phyloP scores from a whole-genome alignment of 2,113 vertebrate genomes.

The Gopherus evgoodei region DNA sequence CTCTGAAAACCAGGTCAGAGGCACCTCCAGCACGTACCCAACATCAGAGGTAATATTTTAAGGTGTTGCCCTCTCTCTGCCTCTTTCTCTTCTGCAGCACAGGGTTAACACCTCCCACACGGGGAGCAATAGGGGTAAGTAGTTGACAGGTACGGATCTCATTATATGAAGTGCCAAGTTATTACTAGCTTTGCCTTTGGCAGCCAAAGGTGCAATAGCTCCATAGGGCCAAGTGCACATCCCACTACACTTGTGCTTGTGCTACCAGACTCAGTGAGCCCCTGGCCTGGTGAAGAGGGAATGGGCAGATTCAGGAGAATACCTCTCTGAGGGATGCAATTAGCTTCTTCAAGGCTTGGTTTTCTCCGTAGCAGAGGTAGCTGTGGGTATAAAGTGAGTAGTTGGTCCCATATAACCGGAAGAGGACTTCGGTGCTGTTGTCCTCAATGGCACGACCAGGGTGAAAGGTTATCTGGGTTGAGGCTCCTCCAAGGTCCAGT shows the following conservation, averaged over 20 bases:
- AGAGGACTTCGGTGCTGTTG: slow-evolving; percentile 24
- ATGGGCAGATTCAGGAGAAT: neutral
- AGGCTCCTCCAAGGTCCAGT: slow-evolving; percentile 81
- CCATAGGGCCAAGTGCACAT: too few relatives aligned
- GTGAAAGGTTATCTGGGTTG: slow-evolving; percentile 80
- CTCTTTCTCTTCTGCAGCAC: neutral
- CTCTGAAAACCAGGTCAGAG: neutral
- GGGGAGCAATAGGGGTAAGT: neutral
- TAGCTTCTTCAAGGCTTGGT: slow-evolving; percentile 70
- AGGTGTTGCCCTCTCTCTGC: neutral
- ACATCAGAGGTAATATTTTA: neutral
- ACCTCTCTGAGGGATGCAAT: slow-evolving; percentile 68
- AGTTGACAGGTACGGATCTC: neutral
- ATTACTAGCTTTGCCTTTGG: neutral
- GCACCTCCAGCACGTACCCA: neutral
- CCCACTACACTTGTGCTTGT: too few relatives aligned
- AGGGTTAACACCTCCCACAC: neutral
- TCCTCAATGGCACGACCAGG: slow-evolving; percentile 63
- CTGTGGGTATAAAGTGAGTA: slow-evolving; percentile 79
- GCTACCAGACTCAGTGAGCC: too few relatives aligned
- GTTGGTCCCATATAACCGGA: slow-evolving; percentile 72
- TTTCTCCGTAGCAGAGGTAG: slow-evolving; percentile 79
- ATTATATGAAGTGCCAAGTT: neutral
- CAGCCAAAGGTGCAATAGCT: neutral
- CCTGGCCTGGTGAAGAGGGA: neutral